Base-by-base conservation (phyloP, 37 sponge, comb jelly and placozoan species). In the Eunapius fragilis region DNA sequence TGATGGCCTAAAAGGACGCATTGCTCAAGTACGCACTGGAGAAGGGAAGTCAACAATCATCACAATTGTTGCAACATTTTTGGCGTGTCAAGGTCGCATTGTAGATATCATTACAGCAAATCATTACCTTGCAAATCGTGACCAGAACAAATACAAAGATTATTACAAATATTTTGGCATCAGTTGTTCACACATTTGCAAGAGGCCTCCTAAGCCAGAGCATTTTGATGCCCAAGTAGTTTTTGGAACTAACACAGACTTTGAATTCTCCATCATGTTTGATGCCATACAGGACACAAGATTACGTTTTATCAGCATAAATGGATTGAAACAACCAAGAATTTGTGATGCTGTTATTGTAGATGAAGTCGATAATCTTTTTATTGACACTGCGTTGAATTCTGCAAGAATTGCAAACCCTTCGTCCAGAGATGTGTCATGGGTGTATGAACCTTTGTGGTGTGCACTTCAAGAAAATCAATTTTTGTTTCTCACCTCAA, bases 101-200 rank as follows among this genome's bases (percentile, higher is more conserved):
- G 79, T 78, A 13, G 33, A 78, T 27, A 78, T 78, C 58, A 35
- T 78, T 25, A 78, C 79, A 7, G 79, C 31, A 31, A 78, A 78
- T 34, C 33, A 78, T 34, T 78, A 78, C 26, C 58, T 78, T 13
- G 79, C 79, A 28, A 31, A 11, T 28, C 45, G 79, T 17, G 79
- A 78, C 79, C 58, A 31, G 45, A 49, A 3, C 28, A 34, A 35
- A 35, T 34, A 34, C 33, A 10, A 35, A 11, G 14, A 11, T 30
- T 34, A 34, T 30, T 78, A 78, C 26, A 7, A 78, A 7, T 34
- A 34, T 31, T 35, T 50, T 34, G 79, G 58, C 58, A 28, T 78
- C 13, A 6, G 37, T 34, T 31, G 28, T 13, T 30, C 27, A 3
- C 45, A 78, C 26, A 35, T 34, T 48, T 28, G 32, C 37, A 10